A percentile compares a stretch with the other conserved stretches of the same genome.
phyloP scores from a whole-genome alignment of 2,888 invertebrate species.

The Leptopilina myrica region DNA sequence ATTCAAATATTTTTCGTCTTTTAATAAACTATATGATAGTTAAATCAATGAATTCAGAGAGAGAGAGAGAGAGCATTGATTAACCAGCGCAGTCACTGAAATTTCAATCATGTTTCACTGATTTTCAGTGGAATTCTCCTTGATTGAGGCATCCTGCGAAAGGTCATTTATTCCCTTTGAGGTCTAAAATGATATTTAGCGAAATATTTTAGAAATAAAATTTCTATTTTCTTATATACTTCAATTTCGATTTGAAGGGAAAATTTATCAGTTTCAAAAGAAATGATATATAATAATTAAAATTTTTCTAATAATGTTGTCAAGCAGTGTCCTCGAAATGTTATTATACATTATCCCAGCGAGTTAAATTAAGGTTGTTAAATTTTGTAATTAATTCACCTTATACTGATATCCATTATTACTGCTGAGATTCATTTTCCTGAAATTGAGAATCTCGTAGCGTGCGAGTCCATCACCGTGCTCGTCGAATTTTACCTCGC shows the following conservation, averaged over 20 bases:
- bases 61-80: neutral
- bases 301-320: no score
- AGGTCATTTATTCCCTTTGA: slow-evolving; percentile 2
- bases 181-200: neutral
- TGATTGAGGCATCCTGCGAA: neutral
- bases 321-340: no score
- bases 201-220: neutral
- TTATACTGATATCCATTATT: slow-evolving; percentile 78
- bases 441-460: slow-evolving; percentile 86
- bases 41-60: neutral
- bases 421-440: slow-evolving; percentile 76
- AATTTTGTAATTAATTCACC: slow-evolving; percentile 56
- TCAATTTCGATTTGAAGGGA: neutral
- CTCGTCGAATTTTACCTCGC: slow-evolving; percentile 83
- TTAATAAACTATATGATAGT: neutral
- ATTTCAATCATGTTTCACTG: neutral
- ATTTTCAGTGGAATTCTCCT: neutral
- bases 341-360: no score
- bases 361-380: neutral
- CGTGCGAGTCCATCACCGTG: slow-evolving; percentile 86
- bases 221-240: neutral
- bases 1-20: neutral
- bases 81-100: neutral
- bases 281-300: no score
- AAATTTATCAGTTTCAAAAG: neutral